These are phyloP conservation scores for Athripsodes cinereus DNA, from an alignment of 2,888 invertebrate genomes.

Conservation along the genomic window DNA sequence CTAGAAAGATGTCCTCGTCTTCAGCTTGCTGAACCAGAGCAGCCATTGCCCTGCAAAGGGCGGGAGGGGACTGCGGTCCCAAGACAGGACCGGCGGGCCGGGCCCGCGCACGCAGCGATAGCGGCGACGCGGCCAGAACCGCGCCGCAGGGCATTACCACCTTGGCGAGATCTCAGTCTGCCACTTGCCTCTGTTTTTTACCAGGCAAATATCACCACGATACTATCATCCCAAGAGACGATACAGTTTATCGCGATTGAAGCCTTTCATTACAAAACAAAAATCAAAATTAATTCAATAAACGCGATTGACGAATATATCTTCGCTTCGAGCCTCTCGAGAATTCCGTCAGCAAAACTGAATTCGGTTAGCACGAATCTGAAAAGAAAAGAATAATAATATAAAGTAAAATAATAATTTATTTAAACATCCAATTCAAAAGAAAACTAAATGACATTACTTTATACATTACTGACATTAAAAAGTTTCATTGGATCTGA, in stretches of 20 bases:
- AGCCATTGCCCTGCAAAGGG: slow-evolving; percentile 48
- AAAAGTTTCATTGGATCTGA: too few species aligned
- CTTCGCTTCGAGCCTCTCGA: too few species aligned
- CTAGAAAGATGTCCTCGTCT: slow-evolving; percentile 59
- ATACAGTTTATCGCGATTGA: not conserved
- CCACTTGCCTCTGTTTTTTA: not conserved
- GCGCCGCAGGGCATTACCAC: slow-evolving; percentile 46
- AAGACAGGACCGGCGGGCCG: slow-evolving; percentile 55
- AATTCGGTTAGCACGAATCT: too few species aligned
- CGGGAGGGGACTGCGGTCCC: slow-evolving; percentile 51
- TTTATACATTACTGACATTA: too few species aligned
- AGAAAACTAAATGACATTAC: too few species aligned
- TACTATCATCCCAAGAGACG: not conserved
- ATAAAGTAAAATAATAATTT: too few species aligned
- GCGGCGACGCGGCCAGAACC: slow-evolving; percentile 49
- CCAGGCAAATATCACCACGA: not conserved
- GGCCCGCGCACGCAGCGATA: slow-evolving; percentile 43
- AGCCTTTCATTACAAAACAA: too few species aligned
- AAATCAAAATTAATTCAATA: too few species aligned
- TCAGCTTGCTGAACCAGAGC: slow-evolving; percentile 47
- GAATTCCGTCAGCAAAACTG: too few species aligned
- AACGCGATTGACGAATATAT: too few species aligned
- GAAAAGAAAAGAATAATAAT: too few species aligned
- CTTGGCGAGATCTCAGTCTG: not conserved
- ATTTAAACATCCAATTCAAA: too few species aligned